Base-by-base conservation (phyloP, 2,888 invertebrate species). In the Deilephila elpenor region DNA sequence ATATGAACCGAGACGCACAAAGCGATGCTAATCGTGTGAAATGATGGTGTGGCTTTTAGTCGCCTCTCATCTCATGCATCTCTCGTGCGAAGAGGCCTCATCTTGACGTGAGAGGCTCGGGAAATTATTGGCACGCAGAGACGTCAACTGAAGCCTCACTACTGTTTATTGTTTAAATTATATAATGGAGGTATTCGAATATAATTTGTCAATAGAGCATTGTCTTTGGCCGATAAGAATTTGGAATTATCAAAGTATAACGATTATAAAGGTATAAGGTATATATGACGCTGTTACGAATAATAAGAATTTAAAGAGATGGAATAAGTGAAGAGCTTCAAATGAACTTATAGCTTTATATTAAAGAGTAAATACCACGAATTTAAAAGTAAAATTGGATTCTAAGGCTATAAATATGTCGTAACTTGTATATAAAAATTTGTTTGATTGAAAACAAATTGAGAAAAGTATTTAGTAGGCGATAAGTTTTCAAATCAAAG, bases 11-110 rank as follows among this genome's bases (percentile, higher is more conserved):
- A 20, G 67, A 37, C n/a, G 17, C 25, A 44, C 67, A 67, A 67
- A 67, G 51, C 51, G 64, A 67, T 67, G 44, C 20, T 72, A 56
- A 72, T 64, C 62, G 17, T 6, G 53, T 20, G 56, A 62, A 62
- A 72, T 32, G n/a, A 51, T 56, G 32, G 5, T 72, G 32, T 53
- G 20, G 53, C 62, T 64, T 56, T 62, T 56, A 32, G 34, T 34
- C 34, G 61, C 17, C 20, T 72, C 71, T 53, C 32, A 44, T 19
- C 20, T 53, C 32, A 25, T 60, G 60, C n/a, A n/a, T 70, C 37
- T 70, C 53, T 70, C 8, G 20, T 14, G 51, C 53, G 32, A 29
- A 72, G 53, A 32, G 53, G 32, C 62, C 61, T 32, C 53, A 72
- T 72, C 20, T 51, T 32, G 14, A 62, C n/a, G 17, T 29, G n/a